A percentile compares a stretch with the other conserved stretches of the same genome.
phyloP scores from a whole-genome alignment of 2,888 invertebrate species.

The Drosophila longiperda region DNA sequence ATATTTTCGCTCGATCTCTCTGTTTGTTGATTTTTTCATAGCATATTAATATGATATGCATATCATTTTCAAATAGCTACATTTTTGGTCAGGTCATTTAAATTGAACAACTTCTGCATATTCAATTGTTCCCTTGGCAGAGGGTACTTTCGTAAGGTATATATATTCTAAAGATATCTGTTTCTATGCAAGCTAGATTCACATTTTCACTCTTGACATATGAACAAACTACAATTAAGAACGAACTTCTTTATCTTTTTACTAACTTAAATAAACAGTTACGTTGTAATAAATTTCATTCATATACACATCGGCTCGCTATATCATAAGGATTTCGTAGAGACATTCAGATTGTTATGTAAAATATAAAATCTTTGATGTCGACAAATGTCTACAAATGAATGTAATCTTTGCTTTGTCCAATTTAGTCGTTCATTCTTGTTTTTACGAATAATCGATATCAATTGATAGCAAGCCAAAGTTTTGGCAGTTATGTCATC shows the following conservation, averaged over 20 bases:
- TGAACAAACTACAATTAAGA: neutral
- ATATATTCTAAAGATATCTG: neutral
- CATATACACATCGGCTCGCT: neutral
- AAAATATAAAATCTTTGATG: neutral
- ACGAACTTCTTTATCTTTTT: neutral
- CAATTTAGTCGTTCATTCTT: neutral
- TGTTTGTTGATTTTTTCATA: neutral
- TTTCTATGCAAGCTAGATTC: neutral
- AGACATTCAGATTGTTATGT: neutral
- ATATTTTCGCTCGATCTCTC: neutral
- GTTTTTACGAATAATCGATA: neutral
- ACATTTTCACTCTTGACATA: neutral
- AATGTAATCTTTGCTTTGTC: neutral
- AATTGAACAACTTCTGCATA: constrained; percentile 5
- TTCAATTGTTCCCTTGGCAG: neutral
- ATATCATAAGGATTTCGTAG: neutral
- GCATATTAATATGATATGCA: constrained; percentile 9
- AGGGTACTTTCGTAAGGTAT: neutral
- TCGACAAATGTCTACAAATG: neutral
- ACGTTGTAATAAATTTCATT: neutral
- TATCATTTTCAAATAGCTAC: constrained; percentile 33
- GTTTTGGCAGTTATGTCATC: constrained; percentile 34
- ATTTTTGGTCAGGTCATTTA: neutral
- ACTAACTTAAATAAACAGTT: neutral
- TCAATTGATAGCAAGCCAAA: neutral